Percentiles rank a stretch among this genome's conserved stretches.
Conservation (phyloP, 2,797 vertebrate genomes). For the Sternotherus odoratus region DNA sequence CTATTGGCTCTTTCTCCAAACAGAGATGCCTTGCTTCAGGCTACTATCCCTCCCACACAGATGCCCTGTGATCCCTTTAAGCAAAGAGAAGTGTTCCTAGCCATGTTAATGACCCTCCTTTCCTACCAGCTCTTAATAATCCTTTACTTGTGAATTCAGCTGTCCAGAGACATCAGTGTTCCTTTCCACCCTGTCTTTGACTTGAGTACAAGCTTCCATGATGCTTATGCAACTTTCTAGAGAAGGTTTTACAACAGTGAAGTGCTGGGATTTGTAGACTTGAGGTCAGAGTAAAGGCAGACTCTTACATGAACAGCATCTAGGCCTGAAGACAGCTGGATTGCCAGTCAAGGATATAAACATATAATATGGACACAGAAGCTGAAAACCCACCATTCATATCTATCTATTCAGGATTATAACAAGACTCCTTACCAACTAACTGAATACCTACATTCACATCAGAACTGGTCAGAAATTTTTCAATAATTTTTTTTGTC, state of each 20-base stretch:
- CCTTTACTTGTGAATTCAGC: neutral
- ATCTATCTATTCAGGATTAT: neutral
- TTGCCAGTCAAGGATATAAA: neutral
- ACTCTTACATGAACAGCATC: neutral
- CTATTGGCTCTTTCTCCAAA: neutral
- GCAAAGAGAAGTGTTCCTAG: neutral
- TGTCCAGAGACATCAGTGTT: neutral
- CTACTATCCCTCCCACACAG: neutral
- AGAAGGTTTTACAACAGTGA: neutral
- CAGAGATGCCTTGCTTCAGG: neutral
- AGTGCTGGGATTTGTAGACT: neutral
- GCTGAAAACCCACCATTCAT: neutral
- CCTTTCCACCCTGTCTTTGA: neutral
- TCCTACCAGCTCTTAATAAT: neutral
- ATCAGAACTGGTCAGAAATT: neutral
- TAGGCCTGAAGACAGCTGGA: neutral
- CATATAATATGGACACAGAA: neutral
- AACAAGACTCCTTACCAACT: neutral
- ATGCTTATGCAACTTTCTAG: neutral
- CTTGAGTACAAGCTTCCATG: neutral
- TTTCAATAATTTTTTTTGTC: neutral
- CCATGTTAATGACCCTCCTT: neutral
- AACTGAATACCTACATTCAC: neutral
- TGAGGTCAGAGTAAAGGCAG: neutral
- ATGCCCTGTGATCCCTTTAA: fast-evolving